These are phyloP conservation scores for Penaeus japonicus DNA, from an alignment of 1,140 invertebrate genomes.

Conservation along the genomic window DNA sequence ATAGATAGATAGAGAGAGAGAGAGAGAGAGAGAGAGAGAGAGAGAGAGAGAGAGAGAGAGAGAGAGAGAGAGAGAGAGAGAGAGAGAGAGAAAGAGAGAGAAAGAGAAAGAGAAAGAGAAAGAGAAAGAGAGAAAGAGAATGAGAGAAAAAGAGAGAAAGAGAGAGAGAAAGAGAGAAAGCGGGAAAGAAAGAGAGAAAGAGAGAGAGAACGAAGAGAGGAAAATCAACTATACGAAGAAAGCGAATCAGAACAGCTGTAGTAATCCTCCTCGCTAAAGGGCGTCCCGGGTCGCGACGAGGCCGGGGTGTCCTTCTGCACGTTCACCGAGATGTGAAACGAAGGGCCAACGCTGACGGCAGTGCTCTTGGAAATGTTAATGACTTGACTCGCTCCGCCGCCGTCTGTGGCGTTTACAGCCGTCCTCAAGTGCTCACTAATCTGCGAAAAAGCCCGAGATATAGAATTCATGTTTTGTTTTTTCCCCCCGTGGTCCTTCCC, in stretches of 20 bases:
- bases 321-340: neutral
- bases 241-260: no score
- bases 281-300: neutral
- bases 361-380: neutral
- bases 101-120: neutral
- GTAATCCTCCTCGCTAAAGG: neutral
- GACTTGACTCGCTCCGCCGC: neutral
- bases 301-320: neutral
- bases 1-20: no score
- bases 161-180: neutral
- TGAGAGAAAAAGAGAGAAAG: neutral
- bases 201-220: no score
- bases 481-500: no score
- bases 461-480: no score
- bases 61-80: no score
- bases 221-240: no score
- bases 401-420: neutral
- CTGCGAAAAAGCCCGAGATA: neutral
- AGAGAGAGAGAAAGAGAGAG: neutral
- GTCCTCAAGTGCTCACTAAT: neutral
- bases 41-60: no score
- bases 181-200: no score
- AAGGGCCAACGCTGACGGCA: neutral
- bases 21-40: no score
- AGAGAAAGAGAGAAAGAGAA: constrained; percentile 4